These are phyloP conservation scores for Xestoiulus laeticollis DNA, from an alignment of 2,888 invertebrate species.

Conservation along the genomic window DNA sequence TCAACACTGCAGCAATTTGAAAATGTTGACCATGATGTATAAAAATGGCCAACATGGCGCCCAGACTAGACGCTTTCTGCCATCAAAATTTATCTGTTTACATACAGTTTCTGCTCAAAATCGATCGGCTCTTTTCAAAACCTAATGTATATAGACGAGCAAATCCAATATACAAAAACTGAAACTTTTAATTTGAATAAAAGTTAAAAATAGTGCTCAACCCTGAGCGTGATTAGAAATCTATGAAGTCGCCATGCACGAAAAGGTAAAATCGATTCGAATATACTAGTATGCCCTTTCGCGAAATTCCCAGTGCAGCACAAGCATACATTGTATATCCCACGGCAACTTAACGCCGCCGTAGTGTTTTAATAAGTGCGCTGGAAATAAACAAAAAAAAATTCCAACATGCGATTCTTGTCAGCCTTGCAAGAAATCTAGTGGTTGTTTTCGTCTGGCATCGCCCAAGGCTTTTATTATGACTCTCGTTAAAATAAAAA, in stretches of 20 bases:
- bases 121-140: too few relatives aligned
- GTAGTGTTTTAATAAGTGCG: neutral
- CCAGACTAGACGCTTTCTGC: too few relatives aligned
- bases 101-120: too few relatives aligned
- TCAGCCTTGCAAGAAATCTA: slow-evolving; percentile 11
- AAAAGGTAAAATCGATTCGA: neutral
- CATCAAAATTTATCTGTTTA: too few relatives aligned
- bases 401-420: neutral
- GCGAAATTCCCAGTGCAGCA: neutral
- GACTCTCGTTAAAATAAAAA: slow-evolving; percentile 26
- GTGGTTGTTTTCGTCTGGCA: slow-evolving; percentile 19
- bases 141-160: too few relatives aligned
- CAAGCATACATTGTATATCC: neutral
- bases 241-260: neutral
- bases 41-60: too few relatives aligned
- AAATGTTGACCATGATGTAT: too few relatives aligned
- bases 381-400: neutral
- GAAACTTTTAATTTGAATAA: neutral
- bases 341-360: neutral
- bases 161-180: too few relatives aligned
- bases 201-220: neutral
- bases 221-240: neutral
- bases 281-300: too few relatives aligned
- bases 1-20: too few relatives aligned
- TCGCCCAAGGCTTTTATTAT: slow-evolving; percentile 15